Evolutionary conservation across 2,888 invertebrate species (phyloP).

Genomic region (Pollenia labialis): DNA sequence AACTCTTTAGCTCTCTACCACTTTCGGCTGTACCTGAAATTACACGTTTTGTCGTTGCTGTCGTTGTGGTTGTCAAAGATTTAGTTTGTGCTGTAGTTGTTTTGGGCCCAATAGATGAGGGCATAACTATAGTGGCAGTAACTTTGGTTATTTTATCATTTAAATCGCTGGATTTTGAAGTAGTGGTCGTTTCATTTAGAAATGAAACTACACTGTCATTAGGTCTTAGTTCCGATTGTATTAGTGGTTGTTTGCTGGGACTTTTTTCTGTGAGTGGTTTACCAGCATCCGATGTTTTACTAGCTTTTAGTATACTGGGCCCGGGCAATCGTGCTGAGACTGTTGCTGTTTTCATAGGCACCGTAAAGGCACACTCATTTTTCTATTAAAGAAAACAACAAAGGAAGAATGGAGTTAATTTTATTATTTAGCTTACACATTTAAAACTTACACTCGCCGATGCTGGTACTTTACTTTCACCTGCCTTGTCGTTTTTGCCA

Average conservation of each 20-base stretch:
- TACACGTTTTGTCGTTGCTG: constrained; percentile 75
- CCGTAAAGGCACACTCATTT: constrained; percentile 83
- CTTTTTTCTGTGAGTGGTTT: constrained; percentile 75
- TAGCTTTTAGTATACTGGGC: constrained; percentile 84
- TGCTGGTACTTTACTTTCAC: constrained; percentile 34
- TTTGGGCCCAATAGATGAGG: constrained; percentile 40
- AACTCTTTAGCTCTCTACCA: constrained; percentile 79
- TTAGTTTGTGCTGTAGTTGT: constrained; percentile 64
- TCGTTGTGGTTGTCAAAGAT: constrained; percentile 66
- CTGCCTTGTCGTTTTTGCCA: constrained; percentile 42
- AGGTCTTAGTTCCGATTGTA: constrained; percentile 75
- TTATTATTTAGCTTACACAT: background rate
- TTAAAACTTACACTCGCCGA: constrained; percentile 64
- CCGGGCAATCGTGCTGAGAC: constrained; percentile 79
- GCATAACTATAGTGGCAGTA: constrained; percentile 73
- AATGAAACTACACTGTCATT: constrained; percentile 77
- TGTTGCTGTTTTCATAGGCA: constrained; percentile 74
- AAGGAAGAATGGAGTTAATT: background rate
- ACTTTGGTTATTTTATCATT: constrained; percentile 72
- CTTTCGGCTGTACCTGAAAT: constrained; percentile 79
- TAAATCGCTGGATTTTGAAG: constrained; percentile 37
- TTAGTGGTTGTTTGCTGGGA: constrained; percentile 80
- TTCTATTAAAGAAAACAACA: constrained; percentile 75
- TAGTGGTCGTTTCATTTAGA: constrained; percentile 74
- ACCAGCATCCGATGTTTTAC: constrained; percentile 65